These are phyloP conservation scores for Acromyrmex heyeri DNA, from an alignment of 1,140 invertebrate species.

Conservation along the genomic window DNA sequence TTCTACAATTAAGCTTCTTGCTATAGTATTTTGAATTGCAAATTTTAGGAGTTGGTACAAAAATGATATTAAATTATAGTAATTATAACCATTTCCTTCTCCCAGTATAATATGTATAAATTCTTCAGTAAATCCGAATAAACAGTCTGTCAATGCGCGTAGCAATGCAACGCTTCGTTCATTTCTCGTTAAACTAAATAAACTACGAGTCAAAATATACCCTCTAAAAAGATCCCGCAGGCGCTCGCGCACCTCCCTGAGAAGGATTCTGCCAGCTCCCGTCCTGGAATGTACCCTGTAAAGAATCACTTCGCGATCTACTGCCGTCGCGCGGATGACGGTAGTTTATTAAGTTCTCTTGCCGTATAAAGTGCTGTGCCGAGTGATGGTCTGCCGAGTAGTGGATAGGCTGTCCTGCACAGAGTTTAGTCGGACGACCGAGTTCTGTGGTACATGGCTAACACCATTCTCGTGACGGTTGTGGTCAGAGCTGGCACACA, in stretches of 20 bases:
- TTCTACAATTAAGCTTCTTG: no score
- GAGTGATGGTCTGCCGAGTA: constrained; percentile 69
- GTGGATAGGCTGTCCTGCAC: constrained; percentile 73
- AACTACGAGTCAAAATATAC: background rate
- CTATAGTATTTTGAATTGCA: no score
- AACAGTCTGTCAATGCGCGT: background rate
- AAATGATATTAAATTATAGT: no score
- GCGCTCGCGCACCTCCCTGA: constrained; percentile 19
- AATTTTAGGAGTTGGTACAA: no score
- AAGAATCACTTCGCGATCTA: constrained; percentile 3
- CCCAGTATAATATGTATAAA: background rate
- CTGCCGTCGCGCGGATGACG: background rate
- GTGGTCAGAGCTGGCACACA: constrained; percentile 65
- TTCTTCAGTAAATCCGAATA: background rate
- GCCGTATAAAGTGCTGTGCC: constrained; percentile 64
- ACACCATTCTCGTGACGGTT: constrained; percentile 70
- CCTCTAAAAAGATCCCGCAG: background rate
- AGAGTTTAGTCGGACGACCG: constrained; percentile 75
- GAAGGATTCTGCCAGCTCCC: background rate
- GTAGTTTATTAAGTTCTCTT: constrained; percentile 61
- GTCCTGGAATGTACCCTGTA: constrained; percentile 14
- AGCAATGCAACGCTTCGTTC: background rate
- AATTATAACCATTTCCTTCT: no score
- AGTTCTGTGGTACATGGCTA: constrained; percentile 70
- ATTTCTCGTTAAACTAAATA: background rate